Evolutionary conservation across 2,113 vertebrate genomes (phyloP).

Genomic region (Pituophis catenifer): DNA sequence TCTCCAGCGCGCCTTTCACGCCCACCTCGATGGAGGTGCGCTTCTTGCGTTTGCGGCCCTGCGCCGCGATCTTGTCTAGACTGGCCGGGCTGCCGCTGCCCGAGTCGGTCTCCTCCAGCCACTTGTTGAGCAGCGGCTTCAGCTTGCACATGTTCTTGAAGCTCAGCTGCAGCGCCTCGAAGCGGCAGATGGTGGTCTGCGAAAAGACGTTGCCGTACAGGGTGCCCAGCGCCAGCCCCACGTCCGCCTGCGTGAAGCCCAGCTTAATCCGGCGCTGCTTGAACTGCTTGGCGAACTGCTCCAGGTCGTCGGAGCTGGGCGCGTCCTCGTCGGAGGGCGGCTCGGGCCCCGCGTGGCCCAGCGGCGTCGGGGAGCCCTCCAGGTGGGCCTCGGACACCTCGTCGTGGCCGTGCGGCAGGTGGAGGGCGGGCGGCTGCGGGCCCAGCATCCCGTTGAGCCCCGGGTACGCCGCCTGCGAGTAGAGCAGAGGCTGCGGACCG

Average conservation of each 20-base stretch:
- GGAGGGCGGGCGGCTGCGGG: slow-evolving; percentile 80
- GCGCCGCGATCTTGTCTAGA: slow-evolving; percentile 98
- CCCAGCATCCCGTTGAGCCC: slow-evolving; percentile 83
- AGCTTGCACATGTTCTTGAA: slow-evolving; percentile 99
- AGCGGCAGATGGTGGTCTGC: slow-evolving; percentile 98
- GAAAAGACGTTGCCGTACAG: slow-evolving; percentile 98
- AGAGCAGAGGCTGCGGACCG: slow-evolving; percentile 88
- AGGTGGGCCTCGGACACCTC: slow-evolving; percentile 60
- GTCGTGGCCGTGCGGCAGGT: slow-evolving; percentile 85
- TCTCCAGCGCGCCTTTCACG: slow-evolving; percentile 96
- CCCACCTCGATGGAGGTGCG: slow-evolving; percentile 98
- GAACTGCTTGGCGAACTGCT: slow-evolving; percentile 99
- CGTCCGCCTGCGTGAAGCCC: slow-evolving; percentile 97
- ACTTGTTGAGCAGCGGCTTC: slow-evolving; percentile 95
- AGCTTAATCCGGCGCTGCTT: slow-evolving; percentile 98
- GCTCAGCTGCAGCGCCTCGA: slow-evolving; percentile 97
- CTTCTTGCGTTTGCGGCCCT: slow-evolving; percentile 98
- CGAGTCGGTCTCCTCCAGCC: slow-evolving; percentile 99
- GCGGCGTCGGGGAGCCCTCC: slow-evolving; percentile 83
- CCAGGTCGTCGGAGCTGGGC: slow-evolving; percentile 97
- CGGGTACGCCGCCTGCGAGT: slow-evolving; percentile 83
- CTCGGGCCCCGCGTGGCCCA: slow-evolving; percentile 79
- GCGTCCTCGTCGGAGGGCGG: slow-evolving; percentile 96
- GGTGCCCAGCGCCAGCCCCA: slow-evolving; percentile 94
- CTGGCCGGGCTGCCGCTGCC: slow-evolving; percentile 95